Conservation (phyloP, 2,888 invertebrate genomes). For the Drosophila macrospina region DNA sequence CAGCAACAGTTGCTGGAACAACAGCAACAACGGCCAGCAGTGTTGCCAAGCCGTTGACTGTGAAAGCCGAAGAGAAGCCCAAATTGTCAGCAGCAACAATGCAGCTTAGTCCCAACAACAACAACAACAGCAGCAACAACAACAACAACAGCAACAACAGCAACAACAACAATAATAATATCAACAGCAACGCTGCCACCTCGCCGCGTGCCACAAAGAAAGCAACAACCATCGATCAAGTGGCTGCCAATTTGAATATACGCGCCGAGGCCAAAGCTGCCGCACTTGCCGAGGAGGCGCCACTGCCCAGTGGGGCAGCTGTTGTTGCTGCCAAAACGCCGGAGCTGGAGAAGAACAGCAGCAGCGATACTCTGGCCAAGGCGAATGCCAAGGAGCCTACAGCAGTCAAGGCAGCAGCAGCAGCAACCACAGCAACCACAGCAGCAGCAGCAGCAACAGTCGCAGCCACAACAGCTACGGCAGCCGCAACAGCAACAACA, state of each 20-base stretch:
- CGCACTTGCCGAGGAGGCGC: conserved; percentile 69
- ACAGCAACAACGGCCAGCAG: conserved; percentile 26
- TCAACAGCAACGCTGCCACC: conserved; percentile 43
- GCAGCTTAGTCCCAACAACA: conserved; percentile 51
- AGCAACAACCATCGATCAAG: conserved; percentile 84
- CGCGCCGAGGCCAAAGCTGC: conserved; percentile 81
- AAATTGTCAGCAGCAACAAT: conserved; percentile 35
- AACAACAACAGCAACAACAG: conserved; percentile 22
- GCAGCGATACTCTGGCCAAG: conserved; percentile 14
- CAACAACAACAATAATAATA: conserved; percentile 25
- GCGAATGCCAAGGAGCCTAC: conserved; percentile 37
- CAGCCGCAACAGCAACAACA: conserved; percentile 27
- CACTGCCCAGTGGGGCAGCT: background rate
- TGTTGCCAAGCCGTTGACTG: conserved; percentile 40
- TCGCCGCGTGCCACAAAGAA: conserved; percentile 79
- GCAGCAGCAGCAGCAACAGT: background rate
- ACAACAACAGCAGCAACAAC: conserved; percentile 28
- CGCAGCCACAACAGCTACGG: background rate
- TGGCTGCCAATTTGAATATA: conserved; percentile 84
- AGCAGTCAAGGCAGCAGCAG: conserved; percentile 5
- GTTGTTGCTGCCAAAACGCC: conserved; percentile 18
- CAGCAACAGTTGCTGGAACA: conserved; percentile 28
- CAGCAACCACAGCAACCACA: conserved; percentile 8
- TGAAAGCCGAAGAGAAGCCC: conserved; percentile 49
- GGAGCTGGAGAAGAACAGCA: conserved; percentile 30